A percentile compares a stretch with the other conserved stretches of the same genome.
These are phyloP conservation scores for Trinectes maculatus DNA, from an alignment of 2,113 vertebrate genomes.

Conservation along the genomic window DNA sequence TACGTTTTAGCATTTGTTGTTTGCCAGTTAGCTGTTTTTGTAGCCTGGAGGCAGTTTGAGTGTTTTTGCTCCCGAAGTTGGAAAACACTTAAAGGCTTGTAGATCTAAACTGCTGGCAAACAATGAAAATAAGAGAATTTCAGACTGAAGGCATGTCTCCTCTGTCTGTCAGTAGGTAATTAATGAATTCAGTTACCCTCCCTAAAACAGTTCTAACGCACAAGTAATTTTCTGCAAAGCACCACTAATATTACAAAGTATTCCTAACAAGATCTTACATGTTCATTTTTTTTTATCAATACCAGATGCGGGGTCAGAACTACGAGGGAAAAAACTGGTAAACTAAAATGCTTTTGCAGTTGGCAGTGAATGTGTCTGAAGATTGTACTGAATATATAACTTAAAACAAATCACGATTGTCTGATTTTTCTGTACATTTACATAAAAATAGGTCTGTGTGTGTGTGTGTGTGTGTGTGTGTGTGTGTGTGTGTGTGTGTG, in stretches of 20 bases:
- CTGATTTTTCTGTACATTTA: background rate
- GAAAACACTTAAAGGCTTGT: background rate
- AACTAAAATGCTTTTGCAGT: background rate
- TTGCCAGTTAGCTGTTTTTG: background rate
- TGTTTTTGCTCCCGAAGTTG: background rate
- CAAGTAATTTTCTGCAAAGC: background rate
- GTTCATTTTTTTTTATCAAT: background rate
- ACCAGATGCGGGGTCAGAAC: background rate
- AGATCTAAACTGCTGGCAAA: background rate
- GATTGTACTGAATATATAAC: background rate
- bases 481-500: slow-evolving; percentile 20
- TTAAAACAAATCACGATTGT: background rate
- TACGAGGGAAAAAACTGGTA: background rate
- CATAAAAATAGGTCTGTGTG: background rate
- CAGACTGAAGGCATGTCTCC: too few relatives aligned
- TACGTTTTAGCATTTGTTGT: background rate
- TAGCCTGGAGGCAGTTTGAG: background rate
- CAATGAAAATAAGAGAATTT: background rate
- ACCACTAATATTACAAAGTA: background rate
- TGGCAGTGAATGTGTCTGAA: background rate
- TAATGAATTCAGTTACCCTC: background rate
- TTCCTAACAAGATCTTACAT: background rate
- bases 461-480: slow-evolving; percentile 15
- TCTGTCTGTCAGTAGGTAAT: too few relatives aligned
- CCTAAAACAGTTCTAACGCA: background rate